These are phyloP conservation scores for Parazoanthus darwini DNA, from an alignment of 92 coral and sea anemone genomes.

Conservation along the genomic window DNA sequence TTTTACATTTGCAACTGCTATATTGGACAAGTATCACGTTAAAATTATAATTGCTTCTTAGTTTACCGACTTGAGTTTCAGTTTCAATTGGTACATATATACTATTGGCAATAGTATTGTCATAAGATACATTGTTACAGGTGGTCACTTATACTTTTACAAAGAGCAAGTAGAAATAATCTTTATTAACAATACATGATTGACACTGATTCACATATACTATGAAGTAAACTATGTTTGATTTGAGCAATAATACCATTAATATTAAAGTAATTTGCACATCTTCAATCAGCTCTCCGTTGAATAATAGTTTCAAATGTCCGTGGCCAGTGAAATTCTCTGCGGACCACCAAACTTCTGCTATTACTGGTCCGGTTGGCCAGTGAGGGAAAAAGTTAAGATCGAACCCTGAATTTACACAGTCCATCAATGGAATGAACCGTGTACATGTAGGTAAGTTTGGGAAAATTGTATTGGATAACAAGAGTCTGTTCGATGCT, in stretches of 20 bases:
- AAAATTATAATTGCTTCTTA: neutral
- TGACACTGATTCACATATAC: neutral
- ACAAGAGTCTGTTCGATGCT: no score
- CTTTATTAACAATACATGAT: constrained; percentile 14
- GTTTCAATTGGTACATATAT: neutral
- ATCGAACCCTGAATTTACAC: no score
- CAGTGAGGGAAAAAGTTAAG: no score
- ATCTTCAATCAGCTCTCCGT: constrained; percentile 7
- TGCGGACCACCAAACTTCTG: no score
- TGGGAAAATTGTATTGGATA: no score
- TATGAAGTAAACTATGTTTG: neutral
- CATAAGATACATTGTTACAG: neutral
- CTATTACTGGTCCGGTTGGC: no score
- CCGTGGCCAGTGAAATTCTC: no score
- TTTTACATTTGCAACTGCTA: constrained; percentile 17
- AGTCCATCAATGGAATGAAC: no score
- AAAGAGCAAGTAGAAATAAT: constrained; percentile 6
- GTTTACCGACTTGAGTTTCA: constrained; percentile 16
- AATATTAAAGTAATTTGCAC: neutral
- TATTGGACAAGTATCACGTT: constrained; percentile 4
- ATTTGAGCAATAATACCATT: neutral
- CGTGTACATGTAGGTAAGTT: no score
- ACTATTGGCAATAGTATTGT: neutral
- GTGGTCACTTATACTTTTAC: constrained; percentile 16
- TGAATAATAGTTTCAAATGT: neutral